Conservation (phyloP, 2,888 invertebrate genomes). For the Drosophila greeni region DNA sequence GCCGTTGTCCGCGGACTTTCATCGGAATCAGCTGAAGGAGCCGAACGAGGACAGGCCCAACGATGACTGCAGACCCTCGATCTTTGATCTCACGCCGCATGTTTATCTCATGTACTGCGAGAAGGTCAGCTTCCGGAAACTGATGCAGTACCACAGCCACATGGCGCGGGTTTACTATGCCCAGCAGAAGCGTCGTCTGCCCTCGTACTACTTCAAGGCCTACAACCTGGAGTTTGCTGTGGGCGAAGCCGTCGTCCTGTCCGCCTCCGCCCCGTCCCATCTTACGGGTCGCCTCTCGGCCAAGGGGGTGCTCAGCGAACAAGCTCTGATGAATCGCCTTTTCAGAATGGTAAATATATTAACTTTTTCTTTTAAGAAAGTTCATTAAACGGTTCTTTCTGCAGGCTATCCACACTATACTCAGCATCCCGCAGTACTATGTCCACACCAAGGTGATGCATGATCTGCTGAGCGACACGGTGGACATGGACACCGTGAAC, state of each 20-base stretch:
- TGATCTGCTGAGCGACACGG: slow-evolving; percentile 83
- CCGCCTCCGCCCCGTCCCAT: slow-evolving; percentile 76
- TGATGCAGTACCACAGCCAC: slow-evolving; percentile 76
- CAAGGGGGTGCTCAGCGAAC: slow-evolving; percentile 65
- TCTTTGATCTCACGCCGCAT: slow-evolving; percentile 75
- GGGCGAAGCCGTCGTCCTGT: slow-evolving; percentile 76
- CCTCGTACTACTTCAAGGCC: slow-evolving; percentile 75
- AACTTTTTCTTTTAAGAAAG: neutral
- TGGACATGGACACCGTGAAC: slow-evolving; percentile 82
- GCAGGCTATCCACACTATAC: slow-evolving; percentile 84
- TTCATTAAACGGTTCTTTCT: neutral
- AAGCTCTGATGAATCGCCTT: slow-evolving; percentile 71
- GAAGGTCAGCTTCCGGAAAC: slow-evolving; percentile 76
- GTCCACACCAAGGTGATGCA: slow-evolving; percentile 86
- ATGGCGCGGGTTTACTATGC: slow-evolving; percentile 75
- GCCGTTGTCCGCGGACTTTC: slow-evolving; percentile 62
- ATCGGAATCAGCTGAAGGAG: slow-evolving; percentile 69
- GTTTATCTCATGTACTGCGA: slow-evolving; percentile 77
- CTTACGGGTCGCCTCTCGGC: slow-evolving; percentile 70
- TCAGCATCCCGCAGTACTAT: slow-evolving; percentile 85
- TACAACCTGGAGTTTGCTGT: slow-evolving; percentile 76
- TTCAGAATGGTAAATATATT: slow-evolving; percentile 72
- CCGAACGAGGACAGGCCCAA: slow-evolving; percentile 67
- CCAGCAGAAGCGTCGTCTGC: slow-evolving; percentile 71
- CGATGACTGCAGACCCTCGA: slow-evolving; percentile 76